These are phyloP conservation scores for Noctua janthina DNA, from an alignment of 2,888 invertebrate genomes.

Conservation along the genomic window DNA sequence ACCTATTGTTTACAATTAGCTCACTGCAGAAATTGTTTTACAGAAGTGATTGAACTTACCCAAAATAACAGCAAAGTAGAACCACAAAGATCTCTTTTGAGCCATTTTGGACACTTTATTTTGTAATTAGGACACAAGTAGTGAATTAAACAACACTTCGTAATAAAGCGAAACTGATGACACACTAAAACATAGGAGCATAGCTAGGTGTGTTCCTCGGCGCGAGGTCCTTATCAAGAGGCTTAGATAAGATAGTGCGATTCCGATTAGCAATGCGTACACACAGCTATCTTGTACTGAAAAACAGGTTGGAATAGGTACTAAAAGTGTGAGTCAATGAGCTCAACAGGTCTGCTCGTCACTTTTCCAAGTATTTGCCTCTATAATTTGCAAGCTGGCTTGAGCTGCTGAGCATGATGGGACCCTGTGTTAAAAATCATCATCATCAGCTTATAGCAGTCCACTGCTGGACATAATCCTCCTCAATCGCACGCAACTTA, in stretches of 20 bases:
- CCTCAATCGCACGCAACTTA: too few species aligned
- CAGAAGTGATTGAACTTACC: constrained; percentile 78
- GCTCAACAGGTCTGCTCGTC: constrained; percentile 4
- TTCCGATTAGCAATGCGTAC: constrained; percentile 78
- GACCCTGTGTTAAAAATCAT: too few species aligned
- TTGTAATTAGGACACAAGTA: constrained; percentile 63
- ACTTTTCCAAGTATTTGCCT: constrained; percentile 5
- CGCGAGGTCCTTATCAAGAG: constrained; percentile 76
- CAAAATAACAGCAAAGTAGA: constrained; percentile 88
- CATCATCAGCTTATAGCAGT: too few species aligned
- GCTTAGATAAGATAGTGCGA: constrained; percentile 82
- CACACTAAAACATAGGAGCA: constrained; percentile 73
- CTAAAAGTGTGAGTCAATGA: constrained; percentile 44
- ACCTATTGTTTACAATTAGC: constrained; percentile 18
- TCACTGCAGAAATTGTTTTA: background rate
- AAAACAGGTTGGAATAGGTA: constrained; percentile 30
- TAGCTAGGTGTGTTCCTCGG: constrained; percentile 77
- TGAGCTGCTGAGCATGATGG: background rate
- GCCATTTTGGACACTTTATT: constrained; percentile 80
- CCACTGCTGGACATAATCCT: too few species aligned
- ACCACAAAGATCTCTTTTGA: constrained; percentile 82
- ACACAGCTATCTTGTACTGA: constrained; percentile 45
- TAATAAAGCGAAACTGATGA: constrained; percentile 69
- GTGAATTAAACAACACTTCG: constrained; percentile 61
- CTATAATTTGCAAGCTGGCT: background rate